Evolutionary conservation across 2,113 vertebrate species (phyloP).

Genomic region (Halichoerus grypus): DNA sequence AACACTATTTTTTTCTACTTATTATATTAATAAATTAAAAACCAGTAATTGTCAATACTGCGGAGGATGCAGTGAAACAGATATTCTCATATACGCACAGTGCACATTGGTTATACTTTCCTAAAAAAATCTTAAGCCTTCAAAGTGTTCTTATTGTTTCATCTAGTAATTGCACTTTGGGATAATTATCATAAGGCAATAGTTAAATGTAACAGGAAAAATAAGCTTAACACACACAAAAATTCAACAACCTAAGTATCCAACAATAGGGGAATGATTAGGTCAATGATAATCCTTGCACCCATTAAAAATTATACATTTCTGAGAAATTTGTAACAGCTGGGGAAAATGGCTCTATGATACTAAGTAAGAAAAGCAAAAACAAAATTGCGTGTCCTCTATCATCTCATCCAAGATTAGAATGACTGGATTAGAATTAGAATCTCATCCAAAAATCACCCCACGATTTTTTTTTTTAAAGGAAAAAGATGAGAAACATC

Average conservation of each 20-base stretch:
- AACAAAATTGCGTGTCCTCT: background rate
- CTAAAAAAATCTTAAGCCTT: conserved; percentile 52
- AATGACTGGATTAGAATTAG: too few species aligned
- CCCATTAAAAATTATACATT: background rate
- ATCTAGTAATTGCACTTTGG: conserved; percentile 8
- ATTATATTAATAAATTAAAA: background rate
- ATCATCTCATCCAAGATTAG: background rate
- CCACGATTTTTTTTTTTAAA: background rate
- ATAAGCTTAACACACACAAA: conserved; percentile 48
- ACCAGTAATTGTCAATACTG: background rate
- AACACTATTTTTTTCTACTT: background rate
- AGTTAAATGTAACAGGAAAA: conserved; percentile 65
- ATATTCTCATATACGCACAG: background rate
- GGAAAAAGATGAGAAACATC: conserved; percentile 24
- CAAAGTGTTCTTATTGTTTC: conserved; percentile 8
- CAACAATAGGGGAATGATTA: conserved; percentile 30
- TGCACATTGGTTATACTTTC: background rate
- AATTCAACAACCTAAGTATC: conserved; percentile 6
- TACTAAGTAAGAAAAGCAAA: background rate
- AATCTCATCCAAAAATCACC: too few species aligned
- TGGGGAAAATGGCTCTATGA: background rate
- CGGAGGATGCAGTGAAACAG: background rate
- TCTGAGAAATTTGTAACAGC: conserved; percentile 12
- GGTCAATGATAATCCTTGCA: background rate
- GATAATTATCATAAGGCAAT: conserved; percentile 50